Evolutionary conservation across 2,113 vertebrate genomes (phyloP).

Genomic region (Pitta sordida): DNA sequence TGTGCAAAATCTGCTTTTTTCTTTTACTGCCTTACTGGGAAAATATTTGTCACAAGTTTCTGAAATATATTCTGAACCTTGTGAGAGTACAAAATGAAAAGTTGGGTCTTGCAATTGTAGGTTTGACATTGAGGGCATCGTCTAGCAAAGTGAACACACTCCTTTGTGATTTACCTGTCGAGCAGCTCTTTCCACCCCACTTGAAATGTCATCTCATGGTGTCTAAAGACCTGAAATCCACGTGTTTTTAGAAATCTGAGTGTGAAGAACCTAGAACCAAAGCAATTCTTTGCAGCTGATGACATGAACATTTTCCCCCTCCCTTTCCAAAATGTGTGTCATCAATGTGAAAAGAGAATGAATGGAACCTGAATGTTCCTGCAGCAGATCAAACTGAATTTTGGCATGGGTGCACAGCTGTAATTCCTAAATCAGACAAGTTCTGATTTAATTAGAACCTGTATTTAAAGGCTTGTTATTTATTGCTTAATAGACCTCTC

Average conservation of each 20-base stretch:
- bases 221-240: not conserved
- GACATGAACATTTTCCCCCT: not conserved
- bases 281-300: not conserved
- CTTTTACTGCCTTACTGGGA: not conserved
- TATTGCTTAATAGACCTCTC: constrained; percentile 5
- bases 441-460: not conserved
- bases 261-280: not conserved
- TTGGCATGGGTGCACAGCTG: not conserved
- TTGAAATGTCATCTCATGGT: not conserved
- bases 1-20: not conserved
- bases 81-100: not conserved
- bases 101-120: not conserved
- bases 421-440: not conserved
- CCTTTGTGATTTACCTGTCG: not conserved
- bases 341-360: not conserved
- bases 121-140: not conserved
- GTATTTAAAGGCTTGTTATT: not conserved
- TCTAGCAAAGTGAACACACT: not conserved
- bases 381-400: not conserved
- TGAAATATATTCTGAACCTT: not conserved
- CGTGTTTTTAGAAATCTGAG: not conserved
- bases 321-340: not conserved
- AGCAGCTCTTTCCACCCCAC: not conserved
- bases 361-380: not conserved
- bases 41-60: not conserved